Conservation (phyloP, 2,797 vertebrate species). For the Hyperoplus lanceolatus region DNA sequence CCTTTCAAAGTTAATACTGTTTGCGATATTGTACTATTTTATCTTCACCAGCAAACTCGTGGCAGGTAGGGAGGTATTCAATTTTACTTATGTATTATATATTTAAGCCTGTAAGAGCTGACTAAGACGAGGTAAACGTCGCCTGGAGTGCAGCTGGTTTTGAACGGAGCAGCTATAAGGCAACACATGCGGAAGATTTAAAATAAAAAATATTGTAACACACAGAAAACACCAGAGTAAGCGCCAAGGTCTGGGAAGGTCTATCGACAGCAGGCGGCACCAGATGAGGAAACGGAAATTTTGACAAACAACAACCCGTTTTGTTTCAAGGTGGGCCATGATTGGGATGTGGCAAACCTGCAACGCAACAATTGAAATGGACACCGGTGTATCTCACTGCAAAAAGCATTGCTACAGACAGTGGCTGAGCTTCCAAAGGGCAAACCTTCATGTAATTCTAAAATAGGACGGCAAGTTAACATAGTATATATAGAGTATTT, state of each 20-base stretch:
- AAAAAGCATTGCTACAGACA: constrained; percentile 1
- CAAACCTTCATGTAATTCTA: background rate
- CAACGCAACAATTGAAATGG: background rate
- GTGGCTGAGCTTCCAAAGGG: background rate
- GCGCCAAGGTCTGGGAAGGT: constrained; percentile 37
- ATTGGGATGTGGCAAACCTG: background rate
- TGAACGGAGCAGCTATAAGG: constrained; percentile 72
- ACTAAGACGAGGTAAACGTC: constrained; percentile 41
- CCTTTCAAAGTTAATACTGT: constrained; percentile 19
- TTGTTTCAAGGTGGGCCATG: background rate
- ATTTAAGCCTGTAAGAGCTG: constrained; percentile 1
- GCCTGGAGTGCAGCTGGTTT: constrained; percentile 43
- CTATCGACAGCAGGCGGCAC: constrained; percentile 35
- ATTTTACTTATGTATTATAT: background rate
- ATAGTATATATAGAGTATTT: no score
- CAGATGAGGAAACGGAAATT: background rate
- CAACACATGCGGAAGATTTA: constrained; percentile 71
- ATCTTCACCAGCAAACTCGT: constrained; percentile 16
- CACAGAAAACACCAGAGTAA: constrained; percentile 47
- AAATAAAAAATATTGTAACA: constrained; percentile 49
- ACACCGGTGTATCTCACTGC: background rate
- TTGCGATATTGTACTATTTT: constrained; percentile 5
- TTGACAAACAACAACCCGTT: background rate
- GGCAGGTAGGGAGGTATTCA: constrained; percentile 1
- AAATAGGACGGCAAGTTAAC: background rate